Evolutionary conservation across 2,888 invertebrate species (phyloP), one percentile per base, ranked within the genome.

Genomic region (Crioceris asparagi): DNA sequence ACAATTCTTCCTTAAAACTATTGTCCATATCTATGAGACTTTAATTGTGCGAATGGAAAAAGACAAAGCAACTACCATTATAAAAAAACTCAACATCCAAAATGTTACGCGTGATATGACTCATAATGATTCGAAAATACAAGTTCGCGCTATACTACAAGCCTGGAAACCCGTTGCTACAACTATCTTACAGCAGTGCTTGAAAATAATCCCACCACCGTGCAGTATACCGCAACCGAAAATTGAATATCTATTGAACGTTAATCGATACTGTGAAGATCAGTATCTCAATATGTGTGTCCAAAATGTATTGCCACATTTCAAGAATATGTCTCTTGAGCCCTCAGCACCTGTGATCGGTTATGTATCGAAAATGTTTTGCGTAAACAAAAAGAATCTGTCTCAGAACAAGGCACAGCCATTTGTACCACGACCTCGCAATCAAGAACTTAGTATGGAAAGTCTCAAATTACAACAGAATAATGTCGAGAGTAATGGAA

Each of bases 131-230:
- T 65, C 77, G 0, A 77, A 79, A 60, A 69, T 79, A 1, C 83
- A 85, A 56, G 68, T 94, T 0, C 83, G 84, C 58, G 78, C 86
- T 0, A 71, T 96, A 10, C 79, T 85, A 61, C 79, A 80, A 25
- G 83, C 86, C 54, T 97, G 96, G 96, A 66, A 93, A 32, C 92
- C 94, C 4, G 64, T 97, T 32, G 83, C 93, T 4, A 66, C 67
- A 25, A 77, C 83, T 15, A 79, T 93, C n/a, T 67, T 96, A 10
- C 72, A 81, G 46, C 85, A 85, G 75, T 83, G 91, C 1, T 79
- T 83, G 49, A 67, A 69, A 31, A 75, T 82, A 56, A 71, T 94
- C n/a, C 91, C 93, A 0, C 73, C 86, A 2, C 93, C 96, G 0
- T 69, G 76, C 49, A 69, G 77, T 43, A 75, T 96, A 18, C 67